A percentile compares a stretch with the other conserved stretches of the same genome.
Evolutionary conservation across 1,140 invertebrate genomes (phyloP).

Genomic region (Berghia stephanieae): DNA sequence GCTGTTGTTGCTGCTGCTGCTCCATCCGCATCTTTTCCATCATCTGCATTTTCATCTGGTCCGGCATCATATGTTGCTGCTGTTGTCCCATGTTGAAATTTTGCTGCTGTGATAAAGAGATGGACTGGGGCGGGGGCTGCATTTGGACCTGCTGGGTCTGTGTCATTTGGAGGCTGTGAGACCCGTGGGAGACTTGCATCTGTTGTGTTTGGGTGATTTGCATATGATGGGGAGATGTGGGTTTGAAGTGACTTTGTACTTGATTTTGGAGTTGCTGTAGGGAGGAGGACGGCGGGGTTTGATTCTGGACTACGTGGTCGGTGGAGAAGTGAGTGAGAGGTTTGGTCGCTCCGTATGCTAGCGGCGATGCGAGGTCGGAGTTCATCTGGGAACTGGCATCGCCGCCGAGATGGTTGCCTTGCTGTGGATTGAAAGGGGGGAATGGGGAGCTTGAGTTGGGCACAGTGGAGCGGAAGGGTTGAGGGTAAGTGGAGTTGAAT

Average conservation of each 20-base stretch:
- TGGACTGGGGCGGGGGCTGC: conserved; percentile 68
- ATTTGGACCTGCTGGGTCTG: conserved; percentile 88
- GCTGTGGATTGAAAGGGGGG: background rate
- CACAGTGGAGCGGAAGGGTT: conserved; percentile 27
- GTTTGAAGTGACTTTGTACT: conserved; percentile 60
- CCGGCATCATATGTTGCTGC: conserved; percentile 43
- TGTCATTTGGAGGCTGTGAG: conserved; percentile 76
- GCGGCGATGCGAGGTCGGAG: conserved; percentile 34
- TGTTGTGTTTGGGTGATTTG: conserved; percentile 58
- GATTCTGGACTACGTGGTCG: conserved; percentile 32
- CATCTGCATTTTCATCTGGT: conserved; percentile 55
- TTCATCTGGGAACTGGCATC: conserved; percentile 28
- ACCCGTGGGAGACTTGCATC: conserved; percentile 59
- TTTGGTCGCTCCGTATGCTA: conserved; percentile 57
- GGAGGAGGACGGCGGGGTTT: conserved; percentile 45
- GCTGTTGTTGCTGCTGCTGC: conserved; percentile 45
- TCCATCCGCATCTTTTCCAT: conserved; percentile 46
- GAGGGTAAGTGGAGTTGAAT: conserved; percentile 32
- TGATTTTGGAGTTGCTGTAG: conserved; percentile 66
- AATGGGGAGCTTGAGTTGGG: conserved; percentile 7
- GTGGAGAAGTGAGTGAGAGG: conserved; percentile 59
- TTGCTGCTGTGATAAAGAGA: conserved; percentile 83
- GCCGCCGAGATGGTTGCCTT: conserved; percentile 6
- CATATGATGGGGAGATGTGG: conserved; percentile 54
- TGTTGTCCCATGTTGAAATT: conserved; percentile 66